Conservation (phyloP, 2,888 invertebrate species). For the Cheilosia variabilis region DNA sequence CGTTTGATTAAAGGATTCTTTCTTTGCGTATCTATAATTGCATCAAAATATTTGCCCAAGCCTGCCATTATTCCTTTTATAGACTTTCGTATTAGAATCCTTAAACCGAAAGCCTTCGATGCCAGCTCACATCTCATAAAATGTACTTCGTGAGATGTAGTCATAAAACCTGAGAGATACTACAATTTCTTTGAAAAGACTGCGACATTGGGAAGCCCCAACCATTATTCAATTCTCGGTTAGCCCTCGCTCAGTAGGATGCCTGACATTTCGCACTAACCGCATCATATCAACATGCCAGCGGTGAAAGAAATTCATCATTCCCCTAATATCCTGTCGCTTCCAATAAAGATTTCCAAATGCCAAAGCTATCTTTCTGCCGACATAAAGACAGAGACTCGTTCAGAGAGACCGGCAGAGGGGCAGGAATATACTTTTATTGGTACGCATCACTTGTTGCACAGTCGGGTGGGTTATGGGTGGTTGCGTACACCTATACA, state of each 20-base stretch:
- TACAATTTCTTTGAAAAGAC: too few relatives aligned
- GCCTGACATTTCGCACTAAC: background rate
- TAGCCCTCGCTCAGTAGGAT: too few relatives aligned
- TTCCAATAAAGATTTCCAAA: slow-evolving; percentile 21
- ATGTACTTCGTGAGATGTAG: too few relatives aligned
- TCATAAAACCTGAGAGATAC: too few relatives aligned
- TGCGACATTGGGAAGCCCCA: too few relatives aligned
- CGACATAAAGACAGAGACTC: background rate
- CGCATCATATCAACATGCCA: slow-evolving; percentile 14
- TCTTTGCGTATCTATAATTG: background rate
- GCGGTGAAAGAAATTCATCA: slow-evolving; percentile 6
- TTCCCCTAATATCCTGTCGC: slow-evolving; percentile 10
- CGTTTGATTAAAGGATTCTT: background rate
- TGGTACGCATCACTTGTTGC: slow-evolving; percentile 72
- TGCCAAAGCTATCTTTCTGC: background rate
- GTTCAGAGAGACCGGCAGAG: background rate
- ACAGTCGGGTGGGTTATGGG: slow-evolving; percentile 1
- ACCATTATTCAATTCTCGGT: too few relatives aligned
- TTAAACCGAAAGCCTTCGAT: slow-evolving; percentile 9
- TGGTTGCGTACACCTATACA: slow-evolving; percentile 1
- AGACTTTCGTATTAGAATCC: too few relatives aligned
- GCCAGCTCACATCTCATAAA: too few relatives aligned
- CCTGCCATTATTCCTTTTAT: too few relatives aligned
- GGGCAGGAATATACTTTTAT: slow-evolving; percentile 10
- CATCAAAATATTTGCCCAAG: background rate